These are phyloP conservation scores for Callaeas wilsoni DNA, from an alignment of 2,113 vertebrate species.

Conservation along the genomic window DNA sequence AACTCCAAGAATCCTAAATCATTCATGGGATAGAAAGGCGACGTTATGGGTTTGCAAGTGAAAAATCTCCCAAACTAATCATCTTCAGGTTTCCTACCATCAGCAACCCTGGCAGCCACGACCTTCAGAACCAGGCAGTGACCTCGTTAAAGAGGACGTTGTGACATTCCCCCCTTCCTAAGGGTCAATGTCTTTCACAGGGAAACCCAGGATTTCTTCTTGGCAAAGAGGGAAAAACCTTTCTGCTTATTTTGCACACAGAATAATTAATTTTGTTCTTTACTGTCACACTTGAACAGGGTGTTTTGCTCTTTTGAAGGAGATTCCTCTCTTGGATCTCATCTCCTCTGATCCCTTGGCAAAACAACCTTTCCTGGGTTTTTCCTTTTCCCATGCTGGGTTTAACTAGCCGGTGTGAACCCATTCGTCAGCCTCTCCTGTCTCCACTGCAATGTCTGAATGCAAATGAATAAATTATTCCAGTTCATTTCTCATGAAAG, in stretches of 20 bases:
- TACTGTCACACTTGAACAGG: not conserved
- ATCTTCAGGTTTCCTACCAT: not conserved
- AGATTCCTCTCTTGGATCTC: not conserved
- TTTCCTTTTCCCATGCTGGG: not conserved
- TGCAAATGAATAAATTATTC: slow-evolving; percentile 27
- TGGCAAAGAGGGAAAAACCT: not conserved
- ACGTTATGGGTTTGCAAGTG: not conserved
- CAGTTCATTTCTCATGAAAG: slow-evolving; percentile 19
- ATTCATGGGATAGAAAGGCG: not conserved
- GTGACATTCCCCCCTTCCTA: not conserved
- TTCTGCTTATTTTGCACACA: not conserved
- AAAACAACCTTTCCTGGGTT: not conserved
- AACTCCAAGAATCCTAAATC: not conserved
- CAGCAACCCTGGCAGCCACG: not conserved
- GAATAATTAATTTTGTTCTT: not conserved
- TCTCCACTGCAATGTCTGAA: not conserved
- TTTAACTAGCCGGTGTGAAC: not conserved
- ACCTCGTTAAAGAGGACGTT: not conserved
- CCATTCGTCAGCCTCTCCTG: not conserved
- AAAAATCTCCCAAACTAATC: not conserved
- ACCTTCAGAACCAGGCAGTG: not conserved
- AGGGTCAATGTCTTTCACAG: not conserved
- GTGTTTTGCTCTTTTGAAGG: not conserved
- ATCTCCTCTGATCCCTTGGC: not conserved
- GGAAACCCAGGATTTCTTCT: not conserved